Base-by-base conservation (phyloP, 2,113 vertebrate species). In the Eurypyga helias region DNA sequence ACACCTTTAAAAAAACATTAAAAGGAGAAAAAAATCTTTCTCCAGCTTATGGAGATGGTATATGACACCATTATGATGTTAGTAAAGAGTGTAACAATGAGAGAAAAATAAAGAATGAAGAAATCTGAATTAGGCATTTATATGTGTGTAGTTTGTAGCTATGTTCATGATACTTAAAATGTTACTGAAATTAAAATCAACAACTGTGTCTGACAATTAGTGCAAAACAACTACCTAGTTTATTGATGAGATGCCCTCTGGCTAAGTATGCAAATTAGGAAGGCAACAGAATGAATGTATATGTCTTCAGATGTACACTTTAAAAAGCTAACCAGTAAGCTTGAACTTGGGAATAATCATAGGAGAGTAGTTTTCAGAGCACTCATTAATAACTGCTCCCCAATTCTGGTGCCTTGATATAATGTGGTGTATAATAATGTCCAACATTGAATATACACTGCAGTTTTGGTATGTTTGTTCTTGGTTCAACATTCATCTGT, bases 1-100 rank as follows among this genome's bases (percentile, higher is more conserved):
- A 95, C 8, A 29, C n/a, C 17, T 54, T 25, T 60, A 90, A 94
- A 19, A 93, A 96, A 95, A 83, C 17, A 81, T 85, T 92, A 95
- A 97, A 96, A 85, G 20, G 43, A 87, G 46, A 17, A 52, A 61
- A 89, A 91, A 90, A 71, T 76, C 5, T 65, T 79, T 84, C 14
- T 29, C 29, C 46, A 54, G 45, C 13, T n/a, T n/a, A n/a, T n/a
- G n/a, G n/a, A n/a, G n/a, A 67, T 81, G 24, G 48, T 69, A 54
- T 90, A 23, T 73, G 60, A 72, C 45, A 80, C 13, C 45, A 65
- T n/a, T 90, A 45, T 38, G 4, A 23, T 69, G 15, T 72, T 91
- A 67, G 20, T 54, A 77, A 89, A 95, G 61, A 83, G 16, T 81
- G 52, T 48, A 60, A 36, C 6, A 55, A 60, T 41, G 51, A 78